phyloP scores from a whole-genome alignment of 2,113 vertebrate genomes.

The Acanthisitta chloris region DNA sequence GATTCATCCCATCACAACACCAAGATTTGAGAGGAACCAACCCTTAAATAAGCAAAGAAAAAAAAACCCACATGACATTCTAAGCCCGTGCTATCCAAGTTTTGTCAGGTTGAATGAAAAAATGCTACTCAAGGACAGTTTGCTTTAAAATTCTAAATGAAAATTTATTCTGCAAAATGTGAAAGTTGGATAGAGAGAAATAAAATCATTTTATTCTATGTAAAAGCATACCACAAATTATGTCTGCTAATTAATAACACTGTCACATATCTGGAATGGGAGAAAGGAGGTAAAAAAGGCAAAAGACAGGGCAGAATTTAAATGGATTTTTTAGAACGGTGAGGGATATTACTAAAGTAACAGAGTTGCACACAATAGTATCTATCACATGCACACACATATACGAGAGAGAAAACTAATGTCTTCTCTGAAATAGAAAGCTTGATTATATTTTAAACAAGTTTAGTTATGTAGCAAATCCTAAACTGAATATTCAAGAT shows the following conservation, averaged over 20 bases:
- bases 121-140: neutral
- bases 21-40: neutral
- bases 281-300: neutral
- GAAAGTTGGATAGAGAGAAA: neutral
- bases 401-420: neutral
- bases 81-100: neutral
- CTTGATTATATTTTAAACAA: neutral
- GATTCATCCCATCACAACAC: neutral
- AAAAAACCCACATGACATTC: neutral
- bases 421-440: neutral
- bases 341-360: neutral
- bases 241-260: neutral
- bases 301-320: neutral
- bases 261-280: neutral
- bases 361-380: neutral
- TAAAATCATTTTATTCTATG: neutral
- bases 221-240: neutral
- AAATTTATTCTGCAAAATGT: neutral
- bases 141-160: neutral
- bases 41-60: neutral
- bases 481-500: neutral
- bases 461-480: neutral
- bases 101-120: neutral
- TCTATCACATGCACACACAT: fast-evolving
- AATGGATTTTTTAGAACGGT: neutral